Percentiles rank a stretch among this genome's conserved stretches.
phyloP scores from a whole-genome alignment of 2,113 vertebrate genomes.

The Neotoma lepida region DNA sequence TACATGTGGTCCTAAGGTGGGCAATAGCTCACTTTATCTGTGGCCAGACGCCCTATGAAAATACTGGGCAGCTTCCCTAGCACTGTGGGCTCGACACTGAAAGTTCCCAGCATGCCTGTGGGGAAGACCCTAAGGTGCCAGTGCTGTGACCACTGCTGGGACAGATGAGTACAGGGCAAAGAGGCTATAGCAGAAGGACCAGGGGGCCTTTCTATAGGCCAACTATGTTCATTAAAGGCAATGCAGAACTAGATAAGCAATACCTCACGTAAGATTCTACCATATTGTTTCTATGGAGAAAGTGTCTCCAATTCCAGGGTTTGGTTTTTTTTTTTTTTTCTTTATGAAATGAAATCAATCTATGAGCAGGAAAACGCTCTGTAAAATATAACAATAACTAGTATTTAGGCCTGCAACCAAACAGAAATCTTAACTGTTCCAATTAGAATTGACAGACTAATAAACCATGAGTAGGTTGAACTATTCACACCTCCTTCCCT shows the following conservation, averaged over 20 bases:
- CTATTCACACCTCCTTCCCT: neutral
- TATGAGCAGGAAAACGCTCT: neutral
- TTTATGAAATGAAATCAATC: neutral
- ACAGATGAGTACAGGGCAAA: too few species aligned
- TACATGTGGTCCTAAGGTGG: fast-evolving
- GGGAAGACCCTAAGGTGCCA: neutral
- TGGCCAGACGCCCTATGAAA: neutral
- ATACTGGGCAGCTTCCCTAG: neutral
- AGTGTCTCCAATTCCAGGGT: neutral
- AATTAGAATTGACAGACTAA: neutral
- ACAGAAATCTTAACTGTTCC: neutral
- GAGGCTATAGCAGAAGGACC: neutral
- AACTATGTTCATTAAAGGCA: neutral
- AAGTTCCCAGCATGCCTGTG: neutral
- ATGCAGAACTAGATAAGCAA: neutral
- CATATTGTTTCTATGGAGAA: neutral
- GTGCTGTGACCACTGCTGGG: neutral
- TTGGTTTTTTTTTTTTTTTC: neutral
- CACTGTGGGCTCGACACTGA: neutral
- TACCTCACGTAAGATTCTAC: neutral
- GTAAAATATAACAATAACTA: neutral
- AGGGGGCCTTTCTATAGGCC: neutral
- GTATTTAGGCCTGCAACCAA: neutral
- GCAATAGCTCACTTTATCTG: neutral
- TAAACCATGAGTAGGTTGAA: neutral